Conservation (phyloP, 2,797 vertebrate genomes). For the Prionace glauca region DNA sequence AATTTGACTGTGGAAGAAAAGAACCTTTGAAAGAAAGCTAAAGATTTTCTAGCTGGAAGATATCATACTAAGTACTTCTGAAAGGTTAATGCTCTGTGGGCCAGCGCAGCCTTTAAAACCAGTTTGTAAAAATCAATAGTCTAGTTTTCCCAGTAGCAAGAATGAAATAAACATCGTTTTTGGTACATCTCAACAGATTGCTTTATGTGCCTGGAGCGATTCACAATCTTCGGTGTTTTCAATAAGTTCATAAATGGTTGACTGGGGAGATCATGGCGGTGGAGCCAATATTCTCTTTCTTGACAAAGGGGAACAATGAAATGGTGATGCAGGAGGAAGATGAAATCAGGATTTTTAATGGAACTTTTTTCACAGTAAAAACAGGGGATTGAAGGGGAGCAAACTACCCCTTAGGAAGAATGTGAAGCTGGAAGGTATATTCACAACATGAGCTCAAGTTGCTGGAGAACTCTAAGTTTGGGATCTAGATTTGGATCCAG, state of each 20-base stretch:
- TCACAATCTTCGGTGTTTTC: neutral
- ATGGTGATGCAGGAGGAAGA: neutral
- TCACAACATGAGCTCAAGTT: neutral
- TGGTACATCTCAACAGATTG: constrained; percentile 25
- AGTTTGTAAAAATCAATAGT: constrained; percentile 37
- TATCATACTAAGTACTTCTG: constrained; percentile 11
- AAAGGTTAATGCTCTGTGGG: constrained; percentile 22
- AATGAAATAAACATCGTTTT: constrained; percentile 34
- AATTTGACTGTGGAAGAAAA: neutral
- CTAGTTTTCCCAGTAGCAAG: constrained; percentile 3
- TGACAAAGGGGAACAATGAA: neutral
- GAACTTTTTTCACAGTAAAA: neutral
- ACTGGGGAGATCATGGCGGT: neutral
- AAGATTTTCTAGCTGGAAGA: neutral
- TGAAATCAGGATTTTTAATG: neutral
- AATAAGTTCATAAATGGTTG: constrained; percentile 4
- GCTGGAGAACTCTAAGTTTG: neutral
- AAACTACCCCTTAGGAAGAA: neutral
- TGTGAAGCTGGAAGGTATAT: neutral
- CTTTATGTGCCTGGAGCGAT: neutral
- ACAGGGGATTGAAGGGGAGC: neutral
- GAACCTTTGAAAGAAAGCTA: constrained; percentile 20
- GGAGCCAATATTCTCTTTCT: neutral
- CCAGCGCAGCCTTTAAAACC: neutral
- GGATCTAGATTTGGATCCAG: neutral